phyloP scores from a whole-genome alignment of 2,797 vertebrate species.

The Ambastaia sidthimunki region DNA sequence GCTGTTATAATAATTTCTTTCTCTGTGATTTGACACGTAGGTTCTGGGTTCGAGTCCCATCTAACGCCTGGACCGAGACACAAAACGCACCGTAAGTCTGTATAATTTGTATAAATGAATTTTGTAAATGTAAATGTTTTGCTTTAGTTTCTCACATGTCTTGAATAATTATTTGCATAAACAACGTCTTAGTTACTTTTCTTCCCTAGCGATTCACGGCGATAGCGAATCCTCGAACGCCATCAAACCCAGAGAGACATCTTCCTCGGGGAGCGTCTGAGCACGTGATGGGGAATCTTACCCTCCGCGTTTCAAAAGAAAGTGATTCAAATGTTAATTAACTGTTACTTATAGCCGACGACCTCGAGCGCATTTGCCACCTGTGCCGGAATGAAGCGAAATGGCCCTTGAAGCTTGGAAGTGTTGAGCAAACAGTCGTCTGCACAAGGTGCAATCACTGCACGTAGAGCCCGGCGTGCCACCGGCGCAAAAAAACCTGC shows the following conservation, averaged over 20 bases:
- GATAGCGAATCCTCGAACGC: slow-evolving; percentile 26
- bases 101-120: background rate
- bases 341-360: slow-evolving; percentile 67
- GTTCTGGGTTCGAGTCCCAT: background rate
- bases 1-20: background rate
- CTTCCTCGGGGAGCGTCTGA: slow-evolving; percentile 47
- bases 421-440: slow-evolving; percentile 71
- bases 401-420: slow-evolving; percentile 68
- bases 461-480: slow-evolving; percentile 58
- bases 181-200: background rate
- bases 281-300: slow-evolving; percentile 51
- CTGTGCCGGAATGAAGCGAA: slow-evolving; percentile 68
- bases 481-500: slow-evolving; percentile 55
- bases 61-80: background rate
- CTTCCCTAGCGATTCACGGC: background rate
- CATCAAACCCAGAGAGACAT: slow-evolving; percentile 48
- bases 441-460: slow-evolving; percentile 72
- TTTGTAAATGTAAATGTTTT: background rate
- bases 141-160: background rate
- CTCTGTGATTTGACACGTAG: background rate
- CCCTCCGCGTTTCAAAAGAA: slow-evolving; percentile 61
- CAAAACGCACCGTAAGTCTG: background rate
- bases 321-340: slow-evolving; percentile 73
- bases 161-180: slow-evolving; percentile 13
- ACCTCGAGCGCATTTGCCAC: slow-evolving; percentile 69